Conservation (phyloP, 30 jellyfish, hydroid and myxozoan species). For the Hydra vulgaris region DNA sequence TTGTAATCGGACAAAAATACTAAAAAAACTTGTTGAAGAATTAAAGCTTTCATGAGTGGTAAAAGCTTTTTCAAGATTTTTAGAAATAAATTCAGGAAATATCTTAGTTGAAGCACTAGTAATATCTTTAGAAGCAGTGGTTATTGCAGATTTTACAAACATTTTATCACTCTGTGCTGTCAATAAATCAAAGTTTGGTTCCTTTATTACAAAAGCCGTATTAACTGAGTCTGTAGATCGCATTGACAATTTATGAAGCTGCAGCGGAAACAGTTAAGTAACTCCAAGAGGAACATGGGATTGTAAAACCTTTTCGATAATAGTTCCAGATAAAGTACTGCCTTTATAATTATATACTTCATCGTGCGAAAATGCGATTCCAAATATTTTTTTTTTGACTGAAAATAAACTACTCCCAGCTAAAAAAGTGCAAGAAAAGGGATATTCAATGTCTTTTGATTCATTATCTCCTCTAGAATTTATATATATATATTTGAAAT, state of each 20-base stretch:
- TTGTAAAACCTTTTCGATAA: slow-evolving; percentile 46
- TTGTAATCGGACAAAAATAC: slow-evolving; percentile 70
- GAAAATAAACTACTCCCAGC: slow-evolving; percentile 67
- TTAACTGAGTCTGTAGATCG: slow-evolving; percentile 48
- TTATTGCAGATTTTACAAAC: slow-evolving; percentile 47
- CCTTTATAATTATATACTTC: slow-evolving; percentile 60
- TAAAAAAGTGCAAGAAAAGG: slow-evolving; percentile 72
- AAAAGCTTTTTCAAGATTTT: slow-evolving; percentile 69
- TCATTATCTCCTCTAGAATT: slow-evolving; percentile 43
- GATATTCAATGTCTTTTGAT: slow-evolving; percentile 47
- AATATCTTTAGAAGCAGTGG: slow-evolving; percentile 49
- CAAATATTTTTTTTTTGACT: slow-evolving; percentile 38
- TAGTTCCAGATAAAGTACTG: slow-evolving; percentile 38
- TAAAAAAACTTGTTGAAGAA: slow-evolving; percentile 50
- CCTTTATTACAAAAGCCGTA: slow-evolving; percentile 74
- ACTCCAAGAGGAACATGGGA: slow-evolving; percentile 93
- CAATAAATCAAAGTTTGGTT: slow-evolving; percentile 83
- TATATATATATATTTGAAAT: too few relatives aligned
- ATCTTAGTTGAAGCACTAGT: slow-evolving; percentile 38
- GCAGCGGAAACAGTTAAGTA: slow-evolving; percentile 70
- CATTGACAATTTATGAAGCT: not conserved
- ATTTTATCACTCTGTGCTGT: slow-evolving; percentile 72
- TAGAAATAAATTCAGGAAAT: slow-evolving; percentile 55
- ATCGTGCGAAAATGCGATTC: slow-evolving; percentile 46
- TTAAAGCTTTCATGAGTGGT: slow-evolving; percentile 85